Base-by-base conservation (phyloP, 1,140 invertebrate genomes). In the Alviniconcha marisindica region DNA sequence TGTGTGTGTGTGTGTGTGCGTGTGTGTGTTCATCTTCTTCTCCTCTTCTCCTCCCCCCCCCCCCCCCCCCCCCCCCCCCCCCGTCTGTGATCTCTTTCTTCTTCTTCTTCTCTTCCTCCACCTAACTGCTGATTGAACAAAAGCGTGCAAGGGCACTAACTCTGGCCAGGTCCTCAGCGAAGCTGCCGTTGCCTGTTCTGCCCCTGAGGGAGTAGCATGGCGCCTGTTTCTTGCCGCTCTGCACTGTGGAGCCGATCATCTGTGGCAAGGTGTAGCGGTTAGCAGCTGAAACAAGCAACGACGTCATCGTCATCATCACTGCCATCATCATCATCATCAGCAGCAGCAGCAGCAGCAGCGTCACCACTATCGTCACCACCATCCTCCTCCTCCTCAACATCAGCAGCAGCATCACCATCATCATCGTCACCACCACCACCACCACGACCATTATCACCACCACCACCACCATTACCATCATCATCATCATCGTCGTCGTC, bases 231-330 rank as follows among this genome's bases (percentile, higher is more conserved):
- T 96, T 96, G 82, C 95, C 94, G 18, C 96, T 95, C 90, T 95
- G 95, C 31, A 91, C 88, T 4, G 95, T 95, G 74, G 94, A 94
- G 33, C 96, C 96, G 86, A 98, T 93, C 74, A 96, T 96, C 63
- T 96, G 38, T 33, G 97, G 96, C 84, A 98, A 96, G 86, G 96
- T 96, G 93, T 98, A 98, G 48, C 96, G 95, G 91, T 98, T 98
- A 42, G 97, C 97, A 88, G 96, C 96, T 96, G 91, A 77, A 91
- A 85, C 31, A 18, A 71, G 66, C n/a, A 12, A 66, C 7, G 28
- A 15, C 60, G 18, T 10, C 7, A 7, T 51, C 7, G 48, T 51
- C 18, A 51, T 51, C 48, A 18, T 18, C n/a, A n/a, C n/a, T n/a
- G n/a, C n/a, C n/a, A n/a, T n/a, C n/a, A n/a, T n/a, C n/a, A n/a